Evolutionary conservation across 2,113 vertebrate genomes (phyloP), one percentile per base, ranked within the genome.

Genomic region (Galemys pyrenaicus): DNA sequence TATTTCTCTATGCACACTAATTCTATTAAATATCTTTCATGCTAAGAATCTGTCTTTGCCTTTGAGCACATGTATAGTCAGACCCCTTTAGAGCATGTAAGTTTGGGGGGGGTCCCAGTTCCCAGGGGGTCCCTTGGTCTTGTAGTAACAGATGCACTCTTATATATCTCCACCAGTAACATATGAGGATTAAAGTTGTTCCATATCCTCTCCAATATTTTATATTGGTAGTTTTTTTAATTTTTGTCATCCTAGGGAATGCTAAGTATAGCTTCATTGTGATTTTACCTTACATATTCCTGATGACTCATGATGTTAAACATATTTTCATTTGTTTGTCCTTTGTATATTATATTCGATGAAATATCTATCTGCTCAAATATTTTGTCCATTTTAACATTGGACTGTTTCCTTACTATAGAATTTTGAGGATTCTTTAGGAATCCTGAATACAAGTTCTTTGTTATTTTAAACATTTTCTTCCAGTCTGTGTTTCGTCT

Each of bases 341-440:
- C 41, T 84, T 89, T 74, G 11, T 60, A 62, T 62, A 22, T 39
- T 0, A 62, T 49, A 44, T 39, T 84, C 68, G n/a, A 22, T 94
- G 28, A 84, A 30, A 56, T 60, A 6, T 35, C 51, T 74, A 4
- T 28, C 62, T 74, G 37, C 58, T 83, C 17, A 46, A 73, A 35
- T 68, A 30, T 75, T 93, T 62, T 74, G 5, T 15, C 84, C 41
- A 74, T 90, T 49, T 93, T 90, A 86, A 22, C n/a, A 32, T 20
- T 90, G 24, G 22, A 19, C 46, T 86, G 2, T 88, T 54, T 80
- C n/a, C 22, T 85, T 73, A 28, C 51, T 56, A 84, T 73, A 90
- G 15, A 37, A 62, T 51, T 62, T 67, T 93, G 68, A 93, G 39
- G 85, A 74, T 86, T 95, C 26, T 90, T 74, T 86, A 49, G 41